Evolutionary conservation across 2,888 invertebrate species (phyloP), one percentile per base, ranked within the genome.

Genomic region (Girardia tigrina): DNA sequence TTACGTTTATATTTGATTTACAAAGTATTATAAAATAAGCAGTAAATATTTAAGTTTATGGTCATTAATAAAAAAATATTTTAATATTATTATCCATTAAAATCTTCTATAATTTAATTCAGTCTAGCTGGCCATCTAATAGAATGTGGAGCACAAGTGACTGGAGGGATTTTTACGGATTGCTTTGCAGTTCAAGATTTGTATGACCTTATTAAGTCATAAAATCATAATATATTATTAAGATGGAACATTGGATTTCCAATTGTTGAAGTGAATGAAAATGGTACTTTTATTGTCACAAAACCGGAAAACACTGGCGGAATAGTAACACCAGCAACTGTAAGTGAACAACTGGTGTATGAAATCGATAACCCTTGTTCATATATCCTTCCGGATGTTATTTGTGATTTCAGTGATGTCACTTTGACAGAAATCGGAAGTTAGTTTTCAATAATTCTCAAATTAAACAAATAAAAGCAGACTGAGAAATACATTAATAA

Each of bases 61-160:
- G n/a, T n/a, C n/a, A n/a, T n/a, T n/a, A n/a, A n/a, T n/a, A n/a
- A n/a, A n/a, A n/a, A n/a, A n/a, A n/a, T n/a, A n/a, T n/a, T n/a
- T n/a, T n/a, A n/a, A n/a, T n/a, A n/a, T n/a, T n/a, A n/a, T n/a
- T n/a, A n/a, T n/a, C n/a, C n/a, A n/a, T n/a, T n/a, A n/a, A n/a
- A n/a, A n/a, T n/a, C n/a, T n/a, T n/a, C n/a, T n/a, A 20, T 73
- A 12, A 74, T 29, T 71, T 73, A 23, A 78, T 79, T 16, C 77
- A 85, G 86, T 79, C 79, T 86, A 75, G 86, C 86, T 36, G 86
- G 86, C 26, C 86, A 86, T 79, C 80, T 86, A 73, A 82, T 86
- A 29, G 86, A 86, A 79, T 86, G 86, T 83, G 86, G 86, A 56
- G 86, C 86, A 26, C 86, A 86, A 79, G 81, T 81, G 0, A 86